A percentile compares a stretch with the other conserved stretches of the same genome.
Evolutionary conservation across 2,113 vertebrate genomes (phyloP).

Genomic region (Pteruthius melanotis): DNA sequence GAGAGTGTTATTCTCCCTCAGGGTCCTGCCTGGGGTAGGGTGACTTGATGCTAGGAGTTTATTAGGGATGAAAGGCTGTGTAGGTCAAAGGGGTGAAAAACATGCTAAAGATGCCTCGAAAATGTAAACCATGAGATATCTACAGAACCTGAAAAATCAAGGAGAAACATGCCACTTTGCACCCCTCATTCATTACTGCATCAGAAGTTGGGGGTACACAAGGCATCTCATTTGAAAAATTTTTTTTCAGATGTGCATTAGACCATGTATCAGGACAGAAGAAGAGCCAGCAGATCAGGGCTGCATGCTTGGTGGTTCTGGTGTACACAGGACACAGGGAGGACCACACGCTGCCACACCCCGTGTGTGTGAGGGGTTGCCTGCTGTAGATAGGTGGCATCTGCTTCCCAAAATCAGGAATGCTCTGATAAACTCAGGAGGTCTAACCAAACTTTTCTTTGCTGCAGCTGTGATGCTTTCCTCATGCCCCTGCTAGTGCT

Average conservation of each 20-base stretch:
- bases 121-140: not conserved
- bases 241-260: not conserved
- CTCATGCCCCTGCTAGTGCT: conserved; percentile 4
- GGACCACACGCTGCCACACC: not conserved
- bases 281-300: not conserved
- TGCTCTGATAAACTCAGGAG: conserved; percentile 39
- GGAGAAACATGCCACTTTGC: not conserved
- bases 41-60: not conserved
- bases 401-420: conserved; percentile 2
- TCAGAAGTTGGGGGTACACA: not conserved
- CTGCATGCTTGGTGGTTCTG: not conserved
- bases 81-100: not conserved
- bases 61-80: not conserved
- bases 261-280: not conserved
- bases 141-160: not conserved
- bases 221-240: not conserved
- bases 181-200: not conserved
- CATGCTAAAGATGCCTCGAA: not conserved
- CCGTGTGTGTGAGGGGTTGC: rapidly evolving
- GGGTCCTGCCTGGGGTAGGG: not conserved
- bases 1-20: rapidly evolving
- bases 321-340: rapidly evolving
- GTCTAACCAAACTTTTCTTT: conserved; percentile 37
- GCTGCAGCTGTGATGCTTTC: conserved; percentile 50
- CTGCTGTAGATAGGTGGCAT: not conserved